Evolutionary conservation across 1,140 invertebrate species (phyloP).

Genomic region (Drosophila ficusphila): DNA sequence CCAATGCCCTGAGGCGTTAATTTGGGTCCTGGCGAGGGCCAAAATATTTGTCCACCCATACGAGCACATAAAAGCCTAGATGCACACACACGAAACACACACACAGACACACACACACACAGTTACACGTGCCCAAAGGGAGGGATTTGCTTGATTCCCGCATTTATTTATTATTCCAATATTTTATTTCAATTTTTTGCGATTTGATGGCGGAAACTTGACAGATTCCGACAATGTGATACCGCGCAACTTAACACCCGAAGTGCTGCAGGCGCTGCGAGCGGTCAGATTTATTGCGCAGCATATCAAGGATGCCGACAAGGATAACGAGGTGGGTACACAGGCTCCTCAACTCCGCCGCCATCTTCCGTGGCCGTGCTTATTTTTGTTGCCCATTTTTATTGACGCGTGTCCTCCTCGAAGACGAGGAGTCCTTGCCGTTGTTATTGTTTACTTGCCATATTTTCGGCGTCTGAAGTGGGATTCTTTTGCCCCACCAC

Average conservation of each 20-base stretch:
- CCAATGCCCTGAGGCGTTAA: conserved; percentile 26
- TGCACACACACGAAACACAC: conserved; percentile 29
- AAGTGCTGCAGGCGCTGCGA: conserved; percentile 95
- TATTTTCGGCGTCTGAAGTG: conserved; percentile 56
- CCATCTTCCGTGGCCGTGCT: conserved; percentile 1
- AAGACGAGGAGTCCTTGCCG: conserved; percentile 34
- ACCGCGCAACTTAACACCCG: conserved; percentile 91
- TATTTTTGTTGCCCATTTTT: conserved; percentile 65
- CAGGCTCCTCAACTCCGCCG: conserved; percentile 1
- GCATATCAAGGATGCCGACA: conserved; percentile 97
- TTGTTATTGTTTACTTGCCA: conserved; percentile 65
- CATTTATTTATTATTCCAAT: conserved; percentile 79
- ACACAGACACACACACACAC: background rate
- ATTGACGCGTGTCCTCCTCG: conserved; percentile 47
- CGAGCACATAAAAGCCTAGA: conserved; percentile 11
- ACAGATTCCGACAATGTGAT: conserved; percentile 91
- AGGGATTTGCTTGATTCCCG: conserved; percentile 35
- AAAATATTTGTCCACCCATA: conserved; percentile 50
- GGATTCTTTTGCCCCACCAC: conserved; percentile 3
- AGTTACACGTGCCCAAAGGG: conserved; percentile 20
- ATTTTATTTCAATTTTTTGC: conserved; percentile 80
- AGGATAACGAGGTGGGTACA: conserved; percentile 94
- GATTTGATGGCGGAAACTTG: conserved; percentile 75
- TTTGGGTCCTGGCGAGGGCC: conserved; percentile 30
- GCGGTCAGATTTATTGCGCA: conserved; percentile 98